phyloP scores from a whole-genome alignment of 1,140 invertebrate genomes.

The Brachionus sp. region DNA sequence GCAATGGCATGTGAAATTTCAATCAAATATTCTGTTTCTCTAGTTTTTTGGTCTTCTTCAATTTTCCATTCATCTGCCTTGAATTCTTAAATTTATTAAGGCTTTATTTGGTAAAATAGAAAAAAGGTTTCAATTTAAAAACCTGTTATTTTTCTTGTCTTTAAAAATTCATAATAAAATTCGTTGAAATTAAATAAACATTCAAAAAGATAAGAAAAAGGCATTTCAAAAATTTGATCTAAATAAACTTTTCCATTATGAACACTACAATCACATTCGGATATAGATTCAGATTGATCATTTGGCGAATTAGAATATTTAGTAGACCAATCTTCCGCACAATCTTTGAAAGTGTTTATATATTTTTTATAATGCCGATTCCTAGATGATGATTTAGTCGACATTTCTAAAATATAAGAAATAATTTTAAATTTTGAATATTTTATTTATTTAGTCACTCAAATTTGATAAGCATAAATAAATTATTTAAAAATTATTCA shows the following conservation, averaged over 20 bases:
- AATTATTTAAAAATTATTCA: background rate
- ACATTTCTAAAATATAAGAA: slow-evolving; percentile 4
- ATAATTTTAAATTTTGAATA: slow-evolving; percentile 2
- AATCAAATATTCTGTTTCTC: background rate
- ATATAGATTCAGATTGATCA: background rate
- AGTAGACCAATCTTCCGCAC: background rate
- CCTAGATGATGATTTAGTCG: background rate
- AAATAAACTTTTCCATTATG: slow-evolving; percentile 24
- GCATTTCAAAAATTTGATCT: slow-evolving; percentile 23
- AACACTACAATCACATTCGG: slow-evolving; percentile 7
- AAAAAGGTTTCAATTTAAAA: background rate
- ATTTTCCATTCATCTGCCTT: slow-evolving; percentile 21
- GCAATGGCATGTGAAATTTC: background rate
- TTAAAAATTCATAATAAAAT: slow-evolving; percentile 34
- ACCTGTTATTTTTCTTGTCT: slow-evolving; percentile 30
- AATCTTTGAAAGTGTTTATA: background rate
- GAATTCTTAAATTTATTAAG: background rate
- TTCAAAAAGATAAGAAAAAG: slow-evolving; percentile 17
- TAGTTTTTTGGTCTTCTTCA: background rate
- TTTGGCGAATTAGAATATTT: background rate
- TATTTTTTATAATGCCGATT: background rate
- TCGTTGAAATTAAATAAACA: slow-evolving; percentile 10
- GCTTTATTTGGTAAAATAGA: background rate
- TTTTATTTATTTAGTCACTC: slow-evolving; percentile 5
- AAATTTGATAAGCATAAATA: background rate